phyloP scores from a whole-genome alignment of 2,888 invertebrate species.

The Hanleya hanleyi region DNA sequence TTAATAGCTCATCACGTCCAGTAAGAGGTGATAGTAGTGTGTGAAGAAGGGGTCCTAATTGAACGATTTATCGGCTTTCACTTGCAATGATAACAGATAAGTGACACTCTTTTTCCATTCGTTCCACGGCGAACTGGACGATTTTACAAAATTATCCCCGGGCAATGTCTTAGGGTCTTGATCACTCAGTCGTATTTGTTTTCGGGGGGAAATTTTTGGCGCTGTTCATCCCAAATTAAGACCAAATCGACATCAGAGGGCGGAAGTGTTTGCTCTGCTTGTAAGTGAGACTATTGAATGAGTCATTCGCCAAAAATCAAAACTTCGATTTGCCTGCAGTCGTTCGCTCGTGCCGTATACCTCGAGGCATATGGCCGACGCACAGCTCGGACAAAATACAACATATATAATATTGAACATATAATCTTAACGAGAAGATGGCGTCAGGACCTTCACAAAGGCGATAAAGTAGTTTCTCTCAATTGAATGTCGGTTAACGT shows the following conservation, averaged over 20 bases:
- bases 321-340: no score
- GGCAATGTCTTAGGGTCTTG: not conserved
- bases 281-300: slow-evolving; percentile 7
- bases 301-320: not conserved
- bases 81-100: not conserved
- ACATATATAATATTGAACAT: no score
- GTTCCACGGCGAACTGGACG: not conserved
- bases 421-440: no score
- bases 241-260: not conserved
- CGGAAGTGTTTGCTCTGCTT: not conserved
- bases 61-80: not conserved
- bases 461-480: no score
- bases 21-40: not conserved
- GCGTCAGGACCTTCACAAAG: no score
- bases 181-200: not conserved
- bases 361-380: no score
- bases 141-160: not conserved
- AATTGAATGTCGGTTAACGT: no score
- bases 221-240: not conserved
- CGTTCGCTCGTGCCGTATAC: no score
- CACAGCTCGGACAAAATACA: no score
- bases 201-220: not conserved
- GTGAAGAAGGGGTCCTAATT: not conserved
- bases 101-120: not conserved
- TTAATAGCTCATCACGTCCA: not conserved